Conservation (phyloP, 2,113 vertebrate genomes). For the Lepus americanus region DNA sequence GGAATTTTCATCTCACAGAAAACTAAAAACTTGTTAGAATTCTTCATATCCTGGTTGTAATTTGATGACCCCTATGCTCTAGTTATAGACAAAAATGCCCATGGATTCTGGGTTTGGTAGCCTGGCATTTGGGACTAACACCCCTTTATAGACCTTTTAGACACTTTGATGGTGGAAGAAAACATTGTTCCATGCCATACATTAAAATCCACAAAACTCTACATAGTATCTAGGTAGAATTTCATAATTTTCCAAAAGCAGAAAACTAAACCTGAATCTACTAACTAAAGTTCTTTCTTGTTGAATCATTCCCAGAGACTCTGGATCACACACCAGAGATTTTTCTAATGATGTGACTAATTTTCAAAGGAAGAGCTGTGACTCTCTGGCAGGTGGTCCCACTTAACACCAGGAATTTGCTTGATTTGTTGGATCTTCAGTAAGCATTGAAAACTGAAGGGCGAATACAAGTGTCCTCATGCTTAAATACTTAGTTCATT, state of each 20-base stretch:
- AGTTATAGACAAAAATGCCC: not conserved
- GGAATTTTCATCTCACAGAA: not conserved
- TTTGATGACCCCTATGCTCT: not conserved
- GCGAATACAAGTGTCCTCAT: not conserved
- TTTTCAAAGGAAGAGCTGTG: constrained; percentile 18
- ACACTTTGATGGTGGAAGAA: not conserved
- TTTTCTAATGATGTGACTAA: not conserved
- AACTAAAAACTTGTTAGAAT: not conserved
- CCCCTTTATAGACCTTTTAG: not conserved
- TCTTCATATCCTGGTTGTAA: not conserved
- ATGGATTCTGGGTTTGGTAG: not conserved
- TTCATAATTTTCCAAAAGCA: constrained; percentile 34
- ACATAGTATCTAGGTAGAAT: not conserved
- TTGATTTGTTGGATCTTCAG: not conserved
- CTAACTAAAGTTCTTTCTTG: not conserved
- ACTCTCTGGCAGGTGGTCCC: not conserved
- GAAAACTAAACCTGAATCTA: not conserved
- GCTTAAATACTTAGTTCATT: constrained; percentile 11
- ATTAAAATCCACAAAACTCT: not conserved
- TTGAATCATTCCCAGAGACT: not conserved
- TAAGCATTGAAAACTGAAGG: not conserved
- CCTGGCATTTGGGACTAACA: not conserved
- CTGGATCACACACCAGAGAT: not conserved
- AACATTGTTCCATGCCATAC: not conserved
- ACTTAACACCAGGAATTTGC: not conserved